phyloP scores from a whole-genome alignment of 2,113 vertebrate species.

The Seriola quinqueradiata region DNA sequence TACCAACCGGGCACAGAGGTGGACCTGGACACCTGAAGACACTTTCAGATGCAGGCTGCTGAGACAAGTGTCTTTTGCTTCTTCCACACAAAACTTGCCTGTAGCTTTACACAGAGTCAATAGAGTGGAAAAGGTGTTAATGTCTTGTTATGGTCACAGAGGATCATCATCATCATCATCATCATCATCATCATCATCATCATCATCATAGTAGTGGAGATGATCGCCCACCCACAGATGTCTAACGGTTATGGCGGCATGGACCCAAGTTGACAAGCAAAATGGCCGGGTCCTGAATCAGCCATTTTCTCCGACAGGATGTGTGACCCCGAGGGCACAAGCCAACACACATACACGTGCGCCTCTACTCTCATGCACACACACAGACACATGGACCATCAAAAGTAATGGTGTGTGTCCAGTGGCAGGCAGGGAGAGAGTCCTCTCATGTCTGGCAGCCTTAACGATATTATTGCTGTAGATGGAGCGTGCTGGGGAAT shows the following conservation, averaged over 20 bases:
- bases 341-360: slow-evolving; percentile 4
- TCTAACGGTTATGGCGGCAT: slow-evolving; percentile 47
- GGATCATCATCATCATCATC: slow-evolving; percentile 44
- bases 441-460: slow-evolving; percentile 65
- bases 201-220: slow-evolving; percentile 25
- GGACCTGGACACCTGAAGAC: background rate
- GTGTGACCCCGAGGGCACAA: slow-evolving; percentile 56
- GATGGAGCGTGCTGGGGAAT: slow-evolving; percentile 70
- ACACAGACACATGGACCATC: slow-evolving; percentile 39
- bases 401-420: slow-evolving; percentile 76
- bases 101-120: slow-evolving; percentile 50
- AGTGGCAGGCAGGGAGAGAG: slow-evolving; percentile 48
- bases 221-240: slow-evolving; percentile 46
- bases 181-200: slow-evolving; percentile 33
- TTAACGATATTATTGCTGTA: slow-evolving; percentile 62
- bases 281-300: slow-evolving; percentile 63
- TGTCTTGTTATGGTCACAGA: slow-evolving; percentile 39
- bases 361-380: background rate
- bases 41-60: background rate
- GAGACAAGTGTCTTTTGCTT: background rate
- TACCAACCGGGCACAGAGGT: background rate
- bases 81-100: slow-evolving; percentile 9
- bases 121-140: slow-evolving; percentile 55
- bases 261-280: slow-evolving; percentile 44
- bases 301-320: slow-evolving; percentile 63